Base-by-base conservation (phyloP, 2,113 vertebrate genomes). In the Lepus timidus region DNA sequence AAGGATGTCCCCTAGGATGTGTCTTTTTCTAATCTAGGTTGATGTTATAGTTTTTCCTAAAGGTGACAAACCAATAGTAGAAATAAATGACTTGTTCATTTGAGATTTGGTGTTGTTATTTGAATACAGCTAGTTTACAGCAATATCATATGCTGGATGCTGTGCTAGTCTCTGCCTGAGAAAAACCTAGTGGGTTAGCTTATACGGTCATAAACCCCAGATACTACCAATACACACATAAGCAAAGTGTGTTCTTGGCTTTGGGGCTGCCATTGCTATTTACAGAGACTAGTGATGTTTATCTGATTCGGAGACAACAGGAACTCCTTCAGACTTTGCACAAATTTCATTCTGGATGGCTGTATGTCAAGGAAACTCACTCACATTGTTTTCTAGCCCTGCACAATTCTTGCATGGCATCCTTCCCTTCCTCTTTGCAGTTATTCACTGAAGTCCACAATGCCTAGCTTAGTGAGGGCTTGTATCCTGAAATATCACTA, bases 201-300 rank as follows among this genome's bases (percentile, higher is more conserved):
- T 67, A 61, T 23, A 78, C 19, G n/a, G 20, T n/a, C 64, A 75
- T 39, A 93, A 91, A 87, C 80, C 31, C 44, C 79, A 64, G 52
- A 83, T n/a, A 65, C 70, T 71, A 85, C 13, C 4, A 62, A 4
- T 58, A 51, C 65, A 95, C 20, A 91, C 36, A 73, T 58, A 90
- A 91, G 94, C 85, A 61, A 87, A 96, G 85, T 94, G 39, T 96
- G 74, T 68, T 90, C 85, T 96, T 93, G 95, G 92, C 85, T 96
- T 94, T 95, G 68, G 19, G 36, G 44, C 70, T 83, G 64, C 90
- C 84, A 85, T 33, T 74, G 92, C 64, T 97, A 93, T 97, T 95
- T 96, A 64, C 92, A 94, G 92, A 97, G 90, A 88, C 85, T 93
- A 92, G 92, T n/a, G 7, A 71, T 97, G 93, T 97, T 97, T 95